Conservation (phyloP, 2,888 invertebrate genomes). For the Pristionchus mayeri region DNA sequence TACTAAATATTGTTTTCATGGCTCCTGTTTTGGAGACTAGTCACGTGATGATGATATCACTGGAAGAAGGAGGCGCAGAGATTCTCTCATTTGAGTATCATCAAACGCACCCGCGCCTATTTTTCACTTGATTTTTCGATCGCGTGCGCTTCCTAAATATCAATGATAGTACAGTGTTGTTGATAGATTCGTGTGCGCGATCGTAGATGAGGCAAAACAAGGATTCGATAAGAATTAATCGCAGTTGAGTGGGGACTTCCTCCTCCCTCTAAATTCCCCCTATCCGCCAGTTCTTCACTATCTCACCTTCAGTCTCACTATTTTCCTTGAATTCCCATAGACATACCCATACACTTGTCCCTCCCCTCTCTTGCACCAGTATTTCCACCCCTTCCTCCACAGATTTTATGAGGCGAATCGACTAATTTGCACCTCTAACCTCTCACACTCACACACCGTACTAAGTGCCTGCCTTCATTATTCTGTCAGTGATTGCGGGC, state of each 20-base stretch:
- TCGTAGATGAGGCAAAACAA: too few species aligned
- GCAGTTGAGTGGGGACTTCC: too few species aligned
- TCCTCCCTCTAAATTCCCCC: background rate
- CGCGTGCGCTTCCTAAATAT: too few species aligned
- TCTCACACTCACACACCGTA: constrained; percentile 8
- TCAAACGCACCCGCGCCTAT: too few species aligned
- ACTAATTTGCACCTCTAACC: constrained; percentile 37
- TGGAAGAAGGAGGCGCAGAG: too few species aligned
- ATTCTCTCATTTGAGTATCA: too few species aligned
- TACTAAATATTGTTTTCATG: too few species aligned
- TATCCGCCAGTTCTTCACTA: background rate
- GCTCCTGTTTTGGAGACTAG: too few species aligned
- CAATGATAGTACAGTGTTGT: too few species aligned
- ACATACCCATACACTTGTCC: background rate
- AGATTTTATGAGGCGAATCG: constrained; percentile 30
- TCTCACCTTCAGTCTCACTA: constrained; percentile 32
- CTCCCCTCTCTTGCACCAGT: background rate
- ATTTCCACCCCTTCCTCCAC: background rate
- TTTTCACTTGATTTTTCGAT: too few species aligned
- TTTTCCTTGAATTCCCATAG: constrained; percentile 30
- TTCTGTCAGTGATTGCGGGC: background rate
- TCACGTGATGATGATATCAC: background rate
- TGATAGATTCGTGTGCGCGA: too few species aligned
- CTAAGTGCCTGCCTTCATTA: background rate
- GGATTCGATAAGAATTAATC: too few species aligned